Conservation (phyloP, 2,113 vertebrate species). For the Lasiurus borealis region DNA sequence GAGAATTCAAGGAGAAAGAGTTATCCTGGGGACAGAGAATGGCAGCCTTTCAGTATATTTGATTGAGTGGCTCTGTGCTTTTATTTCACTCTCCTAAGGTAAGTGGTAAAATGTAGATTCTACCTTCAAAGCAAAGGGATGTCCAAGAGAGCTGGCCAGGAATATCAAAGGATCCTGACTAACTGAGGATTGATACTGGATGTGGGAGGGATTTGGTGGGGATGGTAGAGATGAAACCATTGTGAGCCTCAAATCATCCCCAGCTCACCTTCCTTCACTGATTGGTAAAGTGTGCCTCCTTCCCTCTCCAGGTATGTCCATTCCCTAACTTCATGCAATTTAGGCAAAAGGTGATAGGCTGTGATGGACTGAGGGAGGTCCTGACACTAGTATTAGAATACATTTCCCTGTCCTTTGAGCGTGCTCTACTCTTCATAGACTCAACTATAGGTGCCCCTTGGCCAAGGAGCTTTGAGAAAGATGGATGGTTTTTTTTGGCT, state of each 20-base stretch:
- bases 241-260: background rate
- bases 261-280: background rate
- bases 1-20: slow-evolving; percentile 29
- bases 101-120: background rate
- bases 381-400: background rate
- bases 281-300: too few relatives aligned
- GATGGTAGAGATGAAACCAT: background rate
- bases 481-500: background rate
- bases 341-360: background rate
- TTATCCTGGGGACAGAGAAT: background rate
- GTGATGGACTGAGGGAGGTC: background rate
- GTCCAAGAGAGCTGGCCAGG: background rate
- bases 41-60: slow-evolving; percentile 1
- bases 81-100: background rate
- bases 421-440: background rate
- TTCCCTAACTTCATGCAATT: background rate
- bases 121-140: background rate
- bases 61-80: background rate
- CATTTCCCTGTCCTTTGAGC: background rate
- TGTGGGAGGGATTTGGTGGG: background rate
- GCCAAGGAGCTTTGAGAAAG: background rate
- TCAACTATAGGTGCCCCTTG: background rate
- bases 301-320: fast-evolving
- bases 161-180: background rate
- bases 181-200: background rate